Conservation (phyloP, 1,140 invertebrate genomes). For the Sminthurides bifidus region DNA sequence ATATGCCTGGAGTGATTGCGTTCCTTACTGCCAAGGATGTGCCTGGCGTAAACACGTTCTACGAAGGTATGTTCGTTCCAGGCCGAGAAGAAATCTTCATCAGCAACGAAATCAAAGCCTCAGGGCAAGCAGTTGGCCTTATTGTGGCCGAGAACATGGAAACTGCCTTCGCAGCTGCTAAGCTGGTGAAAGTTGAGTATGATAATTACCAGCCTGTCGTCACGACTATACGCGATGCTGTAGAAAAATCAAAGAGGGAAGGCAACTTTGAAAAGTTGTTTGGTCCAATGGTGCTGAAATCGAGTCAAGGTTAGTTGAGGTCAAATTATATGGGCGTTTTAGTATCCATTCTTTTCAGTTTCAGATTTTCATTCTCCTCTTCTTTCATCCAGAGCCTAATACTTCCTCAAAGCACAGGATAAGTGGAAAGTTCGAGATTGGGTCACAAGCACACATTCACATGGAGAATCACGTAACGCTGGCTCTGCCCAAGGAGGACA, state of each 20-base stretch:
- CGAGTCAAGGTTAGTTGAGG: neutral
- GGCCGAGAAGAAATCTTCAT: slow-evolving; percentile 28
- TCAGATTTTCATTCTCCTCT: neutral
- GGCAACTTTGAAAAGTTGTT: neutral
- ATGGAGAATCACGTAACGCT: slow-evolving; percentile 56
- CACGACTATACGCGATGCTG: slow-evolving; percentile 35
- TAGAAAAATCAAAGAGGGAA: slow-evolving; percentile 13
- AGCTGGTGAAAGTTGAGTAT: slow-evolving; percentile 55
- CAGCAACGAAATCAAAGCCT: slow-evolving; percentile 33
- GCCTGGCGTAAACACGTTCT: slow-evolving; percentile 33
- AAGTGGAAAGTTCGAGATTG: slow-evolving; percentile 39
- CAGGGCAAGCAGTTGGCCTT: slow-evolving; percentile 58
- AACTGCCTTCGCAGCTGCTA: slow-evolving; percentile 49
- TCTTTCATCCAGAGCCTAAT: neutral
- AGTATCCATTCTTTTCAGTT: neutral
- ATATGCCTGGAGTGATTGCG: slow-evolving; percentile 35
- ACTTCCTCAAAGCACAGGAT: neutral
- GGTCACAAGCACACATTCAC: slow-evolving; percentile 49
- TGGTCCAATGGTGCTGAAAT: neutral
- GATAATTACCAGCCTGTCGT: slow-evolving; percentile 37
- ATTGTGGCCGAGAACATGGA: slow-evolving; percentile 49
- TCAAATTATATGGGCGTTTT: too few species aligned
- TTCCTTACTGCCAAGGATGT: slow-evolving; percentile 39
- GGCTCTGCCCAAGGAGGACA: slow-evolving; percentile 51
- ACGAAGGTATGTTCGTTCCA: neutral